phyloP scores from a whole-genome alignment of 2,888 invertebrate species.

The Liopterus haemorrhoidalis region DNA sequence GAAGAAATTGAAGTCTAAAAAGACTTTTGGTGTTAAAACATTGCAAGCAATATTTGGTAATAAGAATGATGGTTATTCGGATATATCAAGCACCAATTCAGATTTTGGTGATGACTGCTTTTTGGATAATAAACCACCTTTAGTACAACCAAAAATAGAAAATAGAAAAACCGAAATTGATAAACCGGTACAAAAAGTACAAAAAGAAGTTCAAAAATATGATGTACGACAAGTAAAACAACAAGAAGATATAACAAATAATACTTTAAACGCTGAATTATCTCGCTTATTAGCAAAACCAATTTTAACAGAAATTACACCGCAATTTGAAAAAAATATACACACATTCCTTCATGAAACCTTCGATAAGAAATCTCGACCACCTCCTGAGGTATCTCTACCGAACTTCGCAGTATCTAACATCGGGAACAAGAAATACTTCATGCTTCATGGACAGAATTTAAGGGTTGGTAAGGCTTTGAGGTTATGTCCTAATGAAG shows the following conservation, averaged over 20 bases:
- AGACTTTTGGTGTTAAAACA: constrained; percentile 50
- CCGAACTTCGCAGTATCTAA: constrained; percentile 24
- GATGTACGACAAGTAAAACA: constrained; percentile 7
- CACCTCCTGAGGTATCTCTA: constrained; percentile 20
- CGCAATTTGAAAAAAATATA: constrained; percentile 46
- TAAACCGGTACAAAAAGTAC: constrained; percentile 24
- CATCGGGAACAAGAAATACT: constrained; percentile 41
- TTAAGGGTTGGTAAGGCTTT: constrained; percentile 44
- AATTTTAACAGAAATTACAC: constrained; percentile 37
- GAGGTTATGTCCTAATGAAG: constrained; percentile 44
- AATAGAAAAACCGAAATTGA: constrained; percentile 23
- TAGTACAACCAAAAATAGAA: constrained; percentile 16
- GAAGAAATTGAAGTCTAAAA: constrained; percentile 47
- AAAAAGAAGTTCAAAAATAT: constrained; percentile 1
- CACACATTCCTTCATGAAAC: constrained; percentile 45
- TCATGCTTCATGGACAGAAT: constrained; percentile 42
- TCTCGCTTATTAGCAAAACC: constrained; percentile 21
- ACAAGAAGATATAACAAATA: constrained; percentile 15
- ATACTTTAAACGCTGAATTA: constrained; percentile 12
- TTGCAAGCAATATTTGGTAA: constrained; percentile 46
- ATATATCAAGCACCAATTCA: constrained; percentile 45
- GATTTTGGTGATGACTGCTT: constrained; percentile 37
- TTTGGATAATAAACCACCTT: constrained; percentile 9
- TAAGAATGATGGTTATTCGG: constrained; percentile 45
- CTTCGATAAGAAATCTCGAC: constrained; percentile 37